Evolutionary conservation across 35 echinoderm and acorn worm genomes (phyloP), one percentile per base, ranked within the genome.

Genomic region (Stichopus chloronotus): DNA sequence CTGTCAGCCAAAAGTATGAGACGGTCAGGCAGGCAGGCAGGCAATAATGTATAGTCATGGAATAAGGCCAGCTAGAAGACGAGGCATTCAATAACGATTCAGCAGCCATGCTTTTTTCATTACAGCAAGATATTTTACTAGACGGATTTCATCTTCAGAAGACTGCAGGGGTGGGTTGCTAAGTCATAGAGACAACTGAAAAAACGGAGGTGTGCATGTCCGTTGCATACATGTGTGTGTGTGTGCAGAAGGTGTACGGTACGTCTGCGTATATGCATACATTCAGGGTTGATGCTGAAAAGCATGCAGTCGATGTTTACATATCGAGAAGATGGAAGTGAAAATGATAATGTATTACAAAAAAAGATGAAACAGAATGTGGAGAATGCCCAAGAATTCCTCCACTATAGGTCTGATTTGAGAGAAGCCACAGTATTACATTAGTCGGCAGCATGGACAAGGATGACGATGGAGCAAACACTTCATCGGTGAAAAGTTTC

Each of bases 81-180:
- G 87, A 89, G 59, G 87, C 87, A 71, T 89, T 89, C 87, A 89
- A 89, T 89, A 89, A 89, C 30, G 87, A 55, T 72, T 89, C 87
- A 72, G 61, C 87, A 72, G 87, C 87, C 87, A 89, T 59, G 87
- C 87, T 89, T 89, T 89, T 89, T 72, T 89, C 87, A 89, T 89
- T 89, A 89, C 59, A 65, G 61, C 21, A 19, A 89, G 87, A 89
- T 71, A 89, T 89, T 72, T 72, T 89, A 54, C 57, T 72, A 61
- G 87, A 89, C 57, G 17, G 59, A 65, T 89, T 72, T 89, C 87
- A 89, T 89, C 87, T 89, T 17, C 25, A 19, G 87, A 72, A 89
- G 87, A 89, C 87, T 53, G 52, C 25, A 89, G 87, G 87, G 57
- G 65, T 89, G 87, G 87, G 87, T 89, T 85, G 55, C 55, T 85